These are phyloP conservation scores for Halictus quadricinctus DNA, from an alignment of 2,888 invertebrate species.

Conservation along the genomic window DNA sequence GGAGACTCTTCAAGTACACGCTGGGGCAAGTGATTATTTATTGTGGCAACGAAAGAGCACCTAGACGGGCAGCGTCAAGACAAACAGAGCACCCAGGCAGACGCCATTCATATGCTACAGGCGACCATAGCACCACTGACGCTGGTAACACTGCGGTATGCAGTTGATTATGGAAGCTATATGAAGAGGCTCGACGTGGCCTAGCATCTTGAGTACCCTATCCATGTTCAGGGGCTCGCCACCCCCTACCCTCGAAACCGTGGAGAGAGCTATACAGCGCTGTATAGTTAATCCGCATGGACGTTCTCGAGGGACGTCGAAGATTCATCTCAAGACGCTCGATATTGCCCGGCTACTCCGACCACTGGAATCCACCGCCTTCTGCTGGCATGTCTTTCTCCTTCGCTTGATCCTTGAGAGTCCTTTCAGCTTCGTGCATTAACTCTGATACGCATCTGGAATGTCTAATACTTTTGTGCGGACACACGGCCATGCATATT, in stretches of 20 bases:
- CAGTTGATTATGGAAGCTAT: slow-evolving; percentile 82
- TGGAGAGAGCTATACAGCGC: slow-evolving; percentile 71
- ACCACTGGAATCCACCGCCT: slow-evolving; percentile 62
- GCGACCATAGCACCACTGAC: slow-evolving; percentile 74
- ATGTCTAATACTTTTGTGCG: slow-evolving; percentile 40
- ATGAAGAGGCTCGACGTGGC: slow-evolving; percentile 82
- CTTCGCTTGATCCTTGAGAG: slow-evolving; percentile 39
- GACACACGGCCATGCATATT: background rate
- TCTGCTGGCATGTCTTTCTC: slow-evolving; percentile 43
- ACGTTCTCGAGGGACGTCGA: slow-evolving; percentile 73
- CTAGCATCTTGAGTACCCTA: slow-evolving; percentile 82
- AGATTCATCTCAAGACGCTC: slow-evolving; percentile 76
- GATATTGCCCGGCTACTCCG: slow-evolving; percentile 70
- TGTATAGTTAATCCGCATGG: slow-evolving; percentile 76
- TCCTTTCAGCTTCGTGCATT: slow-evolving; percentile 39
- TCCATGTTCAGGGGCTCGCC: slow-evolving; percentile 69
- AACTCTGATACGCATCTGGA: slow-evolving; percentile 40
- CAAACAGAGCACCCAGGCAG: slow-evolving; percentile 63
- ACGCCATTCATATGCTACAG: slow-evolving; percentile 79
- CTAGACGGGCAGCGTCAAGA: slow-evolving; percentile 30
- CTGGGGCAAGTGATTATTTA: slow-evolving; percentile 10
- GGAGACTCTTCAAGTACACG: background rate
- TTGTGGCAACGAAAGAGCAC: slow-evolving; percentile 11
- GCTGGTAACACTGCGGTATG: slow-evolving; percentile 81
- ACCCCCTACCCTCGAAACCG: slow-evolving; percentile 67